phyloP scores from a whole-genome alignment of 64 coral and sea anemone species.

The Stichodactyla mertensii region DNA sequence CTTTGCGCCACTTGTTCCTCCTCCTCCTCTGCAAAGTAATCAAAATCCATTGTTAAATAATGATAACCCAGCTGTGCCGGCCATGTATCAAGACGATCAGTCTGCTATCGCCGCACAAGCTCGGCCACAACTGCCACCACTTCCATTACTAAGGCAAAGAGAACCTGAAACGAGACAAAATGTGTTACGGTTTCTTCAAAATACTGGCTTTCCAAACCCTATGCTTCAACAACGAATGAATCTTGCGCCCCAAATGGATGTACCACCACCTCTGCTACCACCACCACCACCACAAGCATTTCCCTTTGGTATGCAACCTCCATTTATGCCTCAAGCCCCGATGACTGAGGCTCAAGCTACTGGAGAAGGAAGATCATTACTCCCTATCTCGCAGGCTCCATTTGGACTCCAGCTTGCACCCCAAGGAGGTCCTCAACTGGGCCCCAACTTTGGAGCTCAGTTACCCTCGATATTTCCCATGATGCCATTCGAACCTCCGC shows the following conservation, averaged over 20 bases:
- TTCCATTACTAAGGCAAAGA: neutral
- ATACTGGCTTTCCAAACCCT: neutral
- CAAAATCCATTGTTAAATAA: neutral
- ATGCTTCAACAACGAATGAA: neutral
- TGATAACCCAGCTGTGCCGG: neutral
- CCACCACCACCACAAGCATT: neutral
- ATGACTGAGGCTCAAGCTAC: neutral
- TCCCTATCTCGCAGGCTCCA: neutral
- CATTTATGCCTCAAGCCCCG: neutral
- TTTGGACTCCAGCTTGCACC: neutral
- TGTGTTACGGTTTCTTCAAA: slow-evolving; percentile 8
- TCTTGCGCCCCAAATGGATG: neutral
- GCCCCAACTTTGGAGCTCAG: neutral
- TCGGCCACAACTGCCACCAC: neutral
- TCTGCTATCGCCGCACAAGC: neutral
- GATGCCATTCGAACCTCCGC: neutral
- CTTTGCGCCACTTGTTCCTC: neutral
- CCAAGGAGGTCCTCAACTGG: neutral
- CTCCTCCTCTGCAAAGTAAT: neutral
- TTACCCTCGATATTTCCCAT: neutral
- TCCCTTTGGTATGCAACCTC: neutral
- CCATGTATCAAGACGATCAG: neutral
- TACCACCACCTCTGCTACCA: neutral
- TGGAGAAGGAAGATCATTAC: neutral
- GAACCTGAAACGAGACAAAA: neutral